Percentiles rank a stretch among this genome's conserved stretches.
Conservation (phyloP, 2,888 invertebrate genomes). For the Charanyca ferruginea region DNA sequence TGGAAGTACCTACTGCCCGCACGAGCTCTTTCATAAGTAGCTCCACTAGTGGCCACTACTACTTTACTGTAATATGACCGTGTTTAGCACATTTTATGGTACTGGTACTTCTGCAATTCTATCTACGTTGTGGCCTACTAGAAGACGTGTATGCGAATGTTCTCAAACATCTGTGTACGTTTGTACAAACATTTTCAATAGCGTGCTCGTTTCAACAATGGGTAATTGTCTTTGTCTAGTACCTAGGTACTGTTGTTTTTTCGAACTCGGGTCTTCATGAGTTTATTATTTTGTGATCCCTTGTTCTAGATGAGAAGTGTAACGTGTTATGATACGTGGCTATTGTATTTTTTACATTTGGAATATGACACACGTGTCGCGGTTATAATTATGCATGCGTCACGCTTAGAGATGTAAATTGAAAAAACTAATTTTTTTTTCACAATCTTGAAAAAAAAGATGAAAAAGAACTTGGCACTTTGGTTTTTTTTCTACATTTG, state of each 20-base stretch:
- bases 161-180: conserved; percentile 33
- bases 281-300: conserved; percentile 18
- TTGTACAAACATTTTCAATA: conserved; percentile 41
- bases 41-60: no score
- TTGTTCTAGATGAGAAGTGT: background rate
- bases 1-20: no score
- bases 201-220: conserved; percentile 24
- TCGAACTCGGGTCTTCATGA: background rate
- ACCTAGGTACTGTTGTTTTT: conserved; percentile 6
- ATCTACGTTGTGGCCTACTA: background rate
- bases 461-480: no score
- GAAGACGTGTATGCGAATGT: conserved; percentile 23
- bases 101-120: conserved; percentile 8
- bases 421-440: no score
- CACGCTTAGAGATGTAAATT: no score
- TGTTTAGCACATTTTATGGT: background rate
- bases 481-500: no score
- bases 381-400: background rate
- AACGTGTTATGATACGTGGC: no score
- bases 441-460: no score
- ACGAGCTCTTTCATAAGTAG: no score
- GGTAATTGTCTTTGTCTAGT: conserved; percentile 28
- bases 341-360: background rate
- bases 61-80: no score
- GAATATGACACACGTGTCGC: background rate